Evolutionary conservation across 1,140 invertebrate genomes (phyloP).

Genomic region (Colletes latitarsis): DNA sequence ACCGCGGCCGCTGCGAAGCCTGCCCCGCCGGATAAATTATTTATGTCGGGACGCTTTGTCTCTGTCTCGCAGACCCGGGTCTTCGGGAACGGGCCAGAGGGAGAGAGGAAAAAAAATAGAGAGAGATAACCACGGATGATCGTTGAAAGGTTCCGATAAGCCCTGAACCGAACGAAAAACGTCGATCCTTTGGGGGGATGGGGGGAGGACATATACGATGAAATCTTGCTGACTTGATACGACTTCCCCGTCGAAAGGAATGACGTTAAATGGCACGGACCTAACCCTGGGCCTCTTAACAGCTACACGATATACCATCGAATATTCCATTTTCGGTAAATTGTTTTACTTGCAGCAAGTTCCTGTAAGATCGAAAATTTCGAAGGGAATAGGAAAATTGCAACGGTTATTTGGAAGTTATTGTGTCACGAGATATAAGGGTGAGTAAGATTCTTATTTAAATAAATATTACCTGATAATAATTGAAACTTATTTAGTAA

Average conservation of each 20-base stretch:
- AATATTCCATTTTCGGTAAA: not conserved
- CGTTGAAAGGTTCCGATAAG: conserved; percentile 50
- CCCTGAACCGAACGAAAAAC: conserved; percentile 37
- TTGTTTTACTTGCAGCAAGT: not conserved
- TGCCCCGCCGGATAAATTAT: conserved; percentile 69
- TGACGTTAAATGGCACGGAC: conserved; percentile 1
- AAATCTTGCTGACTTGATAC: conserved; percentile 28
- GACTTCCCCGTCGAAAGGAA: not conserved
- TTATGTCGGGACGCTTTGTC: conserved; percentile 66
- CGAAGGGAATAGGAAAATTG: too few species aligned
- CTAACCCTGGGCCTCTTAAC: not conserved
- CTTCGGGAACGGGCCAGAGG: not conserved
- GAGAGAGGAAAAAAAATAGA: conserved; percentile 1
- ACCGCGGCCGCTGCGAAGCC: conserved; percentile 26
- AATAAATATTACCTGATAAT: too few species aligned
- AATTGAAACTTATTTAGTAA: too few species aligned
- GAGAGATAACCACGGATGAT: conserved; percentile 26
- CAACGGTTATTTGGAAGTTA: too few species aligned
- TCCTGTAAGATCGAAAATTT: too few species aligned
- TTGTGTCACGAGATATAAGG: too few species aligned
- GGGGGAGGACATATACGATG: conserved; percentile 4
- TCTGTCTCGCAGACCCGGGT: conserved; percentile 33
- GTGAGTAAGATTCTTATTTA: too few species aligned
- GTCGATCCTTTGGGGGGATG: conserved; percentile 34
- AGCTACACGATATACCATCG: too few species aligned